Evolutionary conservation across 2,888 invertebrate genomes (phyloP).

Genomic region (Mesochorus sp.): DNA sequence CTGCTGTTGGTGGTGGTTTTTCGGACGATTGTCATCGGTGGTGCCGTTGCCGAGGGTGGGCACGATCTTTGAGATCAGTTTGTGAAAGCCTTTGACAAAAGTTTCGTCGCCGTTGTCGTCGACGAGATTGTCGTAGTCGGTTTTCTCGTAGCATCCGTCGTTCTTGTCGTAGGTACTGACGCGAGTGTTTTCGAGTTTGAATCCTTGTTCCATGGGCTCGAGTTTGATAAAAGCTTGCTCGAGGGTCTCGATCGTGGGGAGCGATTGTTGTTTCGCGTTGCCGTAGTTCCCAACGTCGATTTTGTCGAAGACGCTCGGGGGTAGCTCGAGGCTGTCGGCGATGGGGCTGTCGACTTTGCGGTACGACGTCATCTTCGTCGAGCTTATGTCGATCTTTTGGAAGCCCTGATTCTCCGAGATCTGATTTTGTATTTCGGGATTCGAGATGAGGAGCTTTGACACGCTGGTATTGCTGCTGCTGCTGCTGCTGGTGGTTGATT

Average conservation of each 20-base stretch:
- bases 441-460: slow-evolving; percentile 76
- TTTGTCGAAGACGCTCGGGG: slow-evolving; percentile 69
- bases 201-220: slow-evolving; percentile 73
- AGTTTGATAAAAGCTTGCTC: slow-evolving; percentile 76
- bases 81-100: slow-evolving; percentile 74
- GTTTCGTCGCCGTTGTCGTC: slow-evolving; percentile 65
- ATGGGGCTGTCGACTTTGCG: slow-evolving; percentile 61
- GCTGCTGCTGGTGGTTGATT: no score
- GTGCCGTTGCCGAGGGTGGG: slow-evolving; percentile 57
- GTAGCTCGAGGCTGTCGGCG: slow-evolving; percentile 65
- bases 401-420: slow-evolving; percentile 77
- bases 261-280: slow-evolving; percentile 66
- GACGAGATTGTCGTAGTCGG: slow-evolving; percentile 65
- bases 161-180: slow-evolving; percentile 69
- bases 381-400: slow-evolving; percentile 75
- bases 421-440: slow-evolving; percentile 76
- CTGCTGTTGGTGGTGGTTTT: slow-evolving; percentile 49
- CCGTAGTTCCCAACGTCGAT: slow-evolving; percentile 70
- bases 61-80: slow-evolving; percentile 71
- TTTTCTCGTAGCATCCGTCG: slow-evolving; percentile 65
- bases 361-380: slow-evolving; percentile 58
- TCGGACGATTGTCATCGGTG: slow-evolving; percentile 60
- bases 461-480: no score
- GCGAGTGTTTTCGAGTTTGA: slow-evolving; percentile 71
- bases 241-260: slow-evolving; percentile 60